Base-by-base conservation (phyloP, 2,888 invertebrate species). In the Coelopa pilipes region DNA sequence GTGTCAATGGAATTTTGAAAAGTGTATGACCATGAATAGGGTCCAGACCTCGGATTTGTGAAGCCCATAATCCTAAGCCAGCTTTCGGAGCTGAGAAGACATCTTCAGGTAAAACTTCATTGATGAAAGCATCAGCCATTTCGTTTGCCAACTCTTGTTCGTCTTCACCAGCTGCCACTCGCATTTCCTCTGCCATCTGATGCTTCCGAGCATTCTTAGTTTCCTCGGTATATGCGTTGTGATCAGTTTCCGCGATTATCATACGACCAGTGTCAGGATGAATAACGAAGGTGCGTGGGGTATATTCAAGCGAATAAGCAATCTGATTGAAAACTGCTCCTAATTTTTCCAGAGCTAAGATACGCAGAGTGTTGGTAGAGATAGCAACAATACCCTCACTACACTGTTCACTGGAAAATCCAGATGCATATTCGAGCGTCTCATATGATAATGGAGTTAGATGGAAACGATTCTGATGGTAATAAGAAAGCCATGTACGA, bases 341-440 rank as follows among this genome's bases (percentile, higher is more conserved):
- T 1, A 99, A 89, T 87, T 99, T 99, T 87, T 99, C 99, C 72
- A 99, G 89, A 0, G 99, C 98, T 87, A 99, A 91, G 90, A 99
- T 99, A 83, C 98, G 90, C 70, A 99, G 89, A 0, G 99, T 99
- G 84, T 99, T 99, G 1, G 97, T 96, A 0, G 98, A 97, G 86
- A 99, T 99, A 0, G 99, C 99, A 0, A 99, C 99, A 80, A 99
- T 97, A 79, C 99, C 99, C 88, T 99, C 99, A 0, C 98, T 97
- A 89, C 99, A 99, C 88, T 99, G 99, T 88, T 99, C 99, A 88
- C 91, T 91, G 79, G 94, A 94, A 87, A 99, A 99, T 3, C 98
- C 98, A 1, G 98, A 97, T 0, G 99, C 99, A 88, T 96, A 98
- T 86, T 99, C 99, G 74, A 99, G 89, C 73, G 96, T 94, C 87